phyloP scores from a whole-genome alignment of 1,140 invertebrate genomes.

The Drosophila kepulauana region DNA sequence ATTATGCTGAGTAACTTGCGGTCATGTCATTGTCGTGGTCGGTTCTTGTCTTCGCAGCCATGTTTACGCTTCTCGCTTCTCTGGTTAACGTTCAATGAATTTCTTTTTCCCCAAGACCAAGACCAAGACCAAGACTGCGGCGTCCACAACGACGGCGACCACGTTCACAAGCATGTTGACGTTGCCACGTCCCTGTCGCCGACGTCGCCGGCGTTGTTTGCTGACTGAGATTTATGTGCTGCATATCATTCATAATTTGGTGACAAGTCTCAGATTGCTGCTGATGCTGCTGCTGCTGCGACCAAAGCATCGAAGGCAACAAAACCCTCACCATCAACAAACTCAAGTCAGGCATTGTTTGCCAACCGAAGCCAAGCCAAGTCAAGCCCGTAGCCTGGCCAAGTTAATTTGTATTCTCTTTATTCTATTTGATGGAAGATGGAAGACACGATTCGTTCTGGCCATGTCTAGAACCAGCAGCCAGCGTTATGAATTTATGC shows the following conservation, averaged over 20 bases:
- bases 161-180: slow-evolving; percentile 27
- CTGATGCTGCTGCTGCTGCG: background rate
- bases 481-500: slow-evolving; percentile 77
- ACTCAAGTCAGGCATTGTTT: slow-evolving; percentile 20
- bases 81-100: slow-evolving; percentile 53
- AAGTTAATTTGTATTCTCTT: slow-evolving; percentile 82
- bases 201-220: slow-evolving; percentile 66
- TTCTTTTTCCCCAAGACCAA: slow-evolving; percentile 8
- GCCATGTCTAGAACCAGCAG: slow-evolving; percentile 4
- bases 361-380: slow-evolving; percentile 12
- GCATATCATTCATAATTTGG: slow-evolving; percentile 84
- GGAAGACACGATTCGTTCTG: slow-evolving; percentile 50
- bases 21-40: slow-evolving; percentile 50
- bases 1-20: slow-evolving; percentile 79
- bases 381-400: slow-evolving; percentile 37
- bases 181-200: slow-evolving; percentile 35
- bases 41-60: slow-evolving; percentile 8
- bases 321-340: background rate
- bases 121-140: slow-evolving; percentile 4
- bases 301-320: slow-evolving; percentile 14
- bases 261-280: slow-evolving; percentile 80
- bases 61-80: slow-evolving; percentile 25
- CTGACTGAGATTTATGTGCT: slow-evolving; percentile 83
- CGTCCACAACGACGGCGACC: slow-evolving; percentile 46
- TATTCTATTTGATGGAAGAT: slow-evolving; percentile 72